Evolutionary conservation across 2,888 invertebrate genomes (phyloP), one percentile per base, ranked within the genome.

Genomic region (Chalcosyrphus nemorum): DNA sequence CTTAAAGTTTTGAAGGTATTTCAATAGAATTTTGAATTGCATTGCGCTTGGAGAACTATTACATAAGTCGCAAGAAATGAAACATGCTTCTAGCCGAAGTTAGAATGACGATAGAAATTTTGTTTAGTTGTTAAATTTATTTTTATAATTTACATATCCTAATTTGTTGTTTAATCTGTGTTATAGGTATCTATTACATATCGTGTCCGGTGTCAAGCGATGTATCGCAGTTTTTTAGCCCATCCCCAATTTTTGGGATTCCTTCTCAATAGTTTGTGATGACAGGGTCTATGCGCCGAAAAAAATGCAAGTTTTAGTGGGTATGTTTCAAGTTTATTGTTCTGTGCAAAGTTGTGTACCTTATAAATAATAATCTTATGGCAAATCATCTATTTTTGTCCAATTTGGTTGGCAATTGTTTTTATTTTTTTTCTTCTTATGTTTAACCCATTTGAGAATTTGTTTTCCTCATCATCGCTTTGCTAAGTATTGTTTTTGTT

Each of bases 181-280:
- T 82, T 82, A 72, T 82, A 82, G 81, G 77, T 82, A 24, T 77
- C 38, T 72, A 50, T 77, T 77, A 65, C 81, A 61, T 77, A 59
- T 61, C 77, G 71, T 65, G 52, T 66, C 77, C 81, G 66, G 54
- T 66, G 41, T 76, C 81, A 72, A 66, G 47, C 21, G 81, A 71
- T 65, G 47, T 70, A 52, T 65, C 65, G 21, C 56, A 65, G 41
- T 81, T 76, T 71, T 81, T 81, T 59, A 52, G 76, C 41, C 71
- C 76, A 71, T 75, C 68, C 70, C 81, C 81, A 52, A 61, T 71
- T 71, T 65, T 76, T 13, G 81, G 45, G 65, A 76, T 71, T 38
- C 24, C 81, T 38, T 81, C 71, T 76, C 71, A 71, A 59, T 81
- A 81, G 70, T 38, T n/a, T n/a, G n/a, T n/a, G n/a, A n/a, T 57